These are phyloP conservation scores for Trichogramma pretiosum DNA, from an alignment of 1,140 invertebrate species.

Conservation along the genomic window DNA sequence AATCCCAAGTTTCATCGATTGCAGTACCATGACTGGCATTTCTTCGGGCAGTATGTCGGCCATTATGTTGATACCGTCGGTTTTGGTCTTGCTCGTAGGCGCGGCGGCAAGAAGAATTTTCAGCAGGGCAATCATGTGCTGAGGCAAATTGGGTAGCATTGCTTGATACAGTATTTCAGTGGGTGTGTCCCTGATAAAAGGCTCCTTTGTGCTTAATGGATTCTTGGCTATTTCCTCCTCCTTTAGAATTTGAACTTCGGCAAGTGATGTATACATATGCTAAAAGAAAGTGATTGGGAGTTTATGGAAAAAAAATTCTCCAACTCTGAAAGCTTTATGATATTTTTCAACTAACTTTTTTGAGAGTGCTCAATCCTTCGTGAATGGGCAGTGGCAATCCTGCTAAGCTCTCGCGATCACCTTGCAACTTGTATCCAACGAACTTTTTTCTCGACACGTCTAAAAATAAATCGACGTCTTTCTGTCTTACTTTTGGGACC, in stretches of 20 bases:
- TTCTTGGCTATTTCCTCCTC: conserved; percentile 74
- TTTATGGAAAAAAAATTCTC: conserved; percentile 6
- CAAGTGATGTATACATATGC: conserved; percentile 75
- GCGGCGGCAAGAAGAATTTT: conserved; percentile 96
- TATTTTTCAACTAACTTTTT: conserved; percentile 46
- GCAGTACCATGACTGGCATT: conserved; percentile 94
- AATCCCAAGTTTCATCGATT: conserved; percentile 92
- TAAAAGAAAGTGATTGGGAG: conserved; percentile 31
- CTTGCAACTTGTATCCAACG: conserved; percentile 82
- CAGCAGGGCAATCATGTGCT: conserved; percentile 93
- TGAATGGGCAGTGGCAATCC: conserved; percentile 91
- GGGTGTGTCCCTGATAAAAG: conserved; percentile 53
- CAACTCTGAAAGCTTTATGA: not conserved
- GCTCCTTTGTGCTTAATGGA: conserved; percentile 58
- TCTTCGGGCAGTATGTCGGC: conserved; percentile 93
- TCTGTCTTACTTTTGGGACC: conserved; percentile 92
- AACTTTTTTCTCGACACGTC: conserved; percentile 89
- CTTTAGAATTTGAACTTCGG: conserved; percentile 74
- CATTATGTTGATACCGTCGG: conserved; percentile 97
- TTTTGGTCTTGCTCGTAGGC: conserved; percentile 95
- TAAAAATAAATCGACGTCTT: conserved; percentile 85
- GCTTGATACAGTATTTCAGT: conserved; percentile 85
- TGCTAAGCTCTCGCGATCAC: conserved; percentile 77
- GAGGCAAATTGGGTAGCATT: conserved; percentile 85
- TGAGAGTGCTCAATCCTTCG: conserved; percentile 85